These are phyloP conservation scores for Nothoprocta perdicaria DNA, from an alignment of 2,113 vertebrate genomes.

Conservation along the genomic window DNA sequence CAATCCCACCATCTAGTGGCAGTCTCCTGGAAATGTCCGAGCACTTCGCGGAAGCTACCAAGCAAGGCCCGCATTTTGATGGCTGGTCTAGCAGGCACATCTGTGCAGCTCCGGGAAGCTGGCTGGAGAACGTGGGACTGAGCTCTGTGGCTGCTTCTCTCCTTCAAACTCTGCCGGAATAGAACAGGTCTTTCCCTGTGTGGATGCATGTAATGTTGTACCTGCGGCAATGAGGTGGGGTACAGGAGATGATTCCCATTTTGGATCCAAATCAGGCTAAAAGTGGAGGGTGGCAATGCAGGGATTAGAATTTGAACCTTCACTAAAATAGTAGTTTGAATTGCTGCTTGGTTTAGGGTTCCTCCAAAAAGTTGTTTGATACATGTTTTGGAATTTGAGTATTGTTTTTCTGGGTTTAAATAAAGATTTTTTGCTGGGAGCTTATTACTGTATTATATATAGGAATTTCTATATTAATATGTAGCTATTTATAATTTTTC, in stretches of 20 bases:
- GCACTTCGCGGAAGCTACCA: not conserved
- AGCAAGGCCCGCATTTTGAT: not conserved
- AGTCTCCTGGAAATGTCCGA: not conserved
- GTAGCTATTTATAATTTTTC: not conserved
- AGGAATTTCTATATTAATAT: not conserved
- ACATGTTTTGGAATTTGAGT: not conserved
- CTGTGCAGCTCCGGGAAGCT: not conserved
- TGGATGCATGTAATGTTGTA: not conserved
- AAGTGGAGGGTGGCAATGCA: not conserved
- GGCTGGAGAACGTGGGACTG: not conserved
- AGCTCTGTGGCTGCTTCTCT: not conserved
- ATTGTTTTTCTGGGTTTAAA: not conserved
- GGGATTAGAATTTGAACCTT: not conserved
- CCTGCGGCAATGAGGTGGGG: fast-evolving
- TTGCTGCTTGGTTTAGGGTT: not conserved
- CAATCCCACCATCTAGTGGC: conserved; percentile 47
- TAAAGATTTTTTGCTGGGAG: not conserved
- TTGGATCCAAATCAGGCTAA: not conserved
- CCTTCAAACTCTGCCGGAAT: not conserved
- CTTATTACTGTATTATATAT: not conserved
- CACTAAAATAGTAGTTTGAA: not conserved
- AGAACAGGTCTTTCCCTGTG: not conserved
- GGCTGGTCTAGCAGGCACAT: not conserved
- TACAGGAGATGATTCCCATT: not conserved
- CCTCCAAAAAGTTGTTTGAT: not conserved